These are phyloP conservation scores for Amitus sp. DNA, from an alignment of 2,888 invertebrate genomes.

Conservation along the genomic window DNA sequence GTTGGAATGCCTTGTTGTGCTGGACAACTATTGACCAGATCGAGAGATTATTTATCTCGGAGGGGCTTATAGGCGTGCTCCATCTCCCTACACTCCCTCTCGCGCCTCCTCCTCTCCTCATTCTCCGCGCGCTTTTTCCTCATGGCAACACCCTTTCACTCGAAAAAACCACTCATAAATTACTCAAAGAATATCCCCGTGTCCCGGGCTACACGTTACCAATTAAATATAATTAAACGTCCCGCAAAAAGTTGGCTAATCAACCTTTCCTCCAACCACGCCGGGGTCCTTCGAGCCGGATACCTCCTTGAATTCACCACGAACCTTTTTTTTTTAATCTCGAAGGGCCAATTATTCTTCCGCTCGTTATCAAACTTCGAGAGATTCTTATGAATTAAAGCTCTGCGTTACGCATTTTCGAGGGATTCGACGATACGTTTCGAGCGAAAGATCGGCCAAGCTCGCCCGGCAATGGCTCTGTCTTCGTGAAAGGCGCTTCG, in stretches of 20 bases:
- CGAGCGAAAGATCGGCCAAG: neutral
- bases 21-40: slow-evolving; percentile 40
- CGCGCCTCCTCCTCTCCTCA: slow-evolving; percentile 19
- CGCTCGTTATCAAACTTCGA: too few relatives aligned
- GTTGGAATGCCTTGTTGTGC: slow-evolving; percentile 39
- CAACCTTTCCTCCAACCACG: too few relatives aligned
- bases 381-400: too few relatives aligned
- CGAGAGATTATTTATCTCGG: slow-evolving; percentile 41
- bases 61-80: slow-evolving; percentile 31
- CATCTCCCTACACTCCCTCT: slow-evolving; percentile 14
- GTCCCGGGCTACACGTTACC: too few relatives aligned
- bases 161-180: slow-evolving; percentile 40
- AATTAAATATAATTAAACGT: too few relatives aligned
- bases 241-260: too few relatives aligned
- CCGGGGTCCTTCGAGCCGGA: too few relatives aligned
- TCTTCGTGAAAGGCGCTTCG: slow-evolving; percentile 16
- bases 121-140: slow-evolving; percentile 21
- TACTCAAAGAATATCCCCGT: slow-evolving; percentile 37
- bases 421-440: slow-evolving; percentile 1
- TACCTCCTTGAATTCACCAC: too few relatives aligned
- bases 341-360: too few relatives aligned
- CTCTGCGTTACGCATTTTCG: too few relatives aligned
- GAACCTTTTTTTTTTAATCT: too few relatives aligned
- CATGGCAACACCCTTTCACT: slow-evolving; percentile 35
- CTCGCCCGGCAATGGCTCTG: slow-evolving; percentile 6